Conservation (phyloP, 2,797 vertebrate species). For the Danio choprae region DNA sequence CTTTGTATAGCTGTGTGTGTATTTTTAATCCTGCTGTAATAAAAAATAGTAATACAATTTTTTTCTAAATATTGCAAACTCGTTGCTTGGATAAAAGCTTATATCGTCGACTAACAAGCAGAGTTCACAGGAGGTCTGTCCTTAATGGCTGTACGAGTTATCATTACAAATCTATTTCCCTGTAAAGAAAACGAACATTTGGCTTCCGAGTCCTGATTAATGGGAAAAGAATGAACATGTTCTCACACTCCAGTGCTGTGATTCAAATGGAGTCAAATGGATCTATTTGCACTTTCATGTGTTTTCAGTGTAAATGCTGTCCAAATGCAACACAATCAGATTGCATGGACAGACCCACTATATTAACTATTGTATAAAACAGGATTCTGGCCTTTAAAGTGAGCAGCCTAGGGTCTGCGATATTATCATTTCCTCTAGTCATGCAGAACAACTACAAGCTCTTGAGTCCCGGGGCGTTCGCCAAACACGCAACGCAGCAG, state of each 20-base stretch:
- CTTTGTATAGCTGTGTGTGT: no score
- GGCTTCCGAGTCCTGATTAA: no score
- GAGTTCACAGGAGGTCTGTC: no score
- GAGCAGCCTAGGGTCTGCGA: conserved; percentile 7
- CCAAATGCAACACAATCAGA: neutral
- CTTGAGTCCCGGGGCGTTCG: neutral
- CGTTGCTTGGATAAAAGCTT: no score
- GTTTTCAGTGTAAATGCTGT: neutral
- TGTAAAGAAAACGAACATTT: no score
- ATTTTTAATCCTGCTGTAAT: no score
- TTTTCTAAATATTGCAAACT: no score
- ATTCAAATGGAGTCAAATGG: neutral
- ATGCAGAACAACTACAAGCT: conserved; percentile 19
- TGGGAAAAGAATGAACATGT: no score
- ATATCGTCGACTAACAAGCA: no score
- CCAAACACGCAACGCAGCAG: neutral
- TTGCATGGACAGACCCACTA: neutral
- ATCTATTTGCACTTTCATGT: neutral
- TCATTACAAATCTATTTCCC: no score
- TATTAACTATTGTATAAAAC: neutral
- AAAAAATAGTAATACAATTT: no score
- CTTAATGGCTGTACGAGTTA: no score
- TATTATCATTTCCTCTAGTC: conserved; percentile 24
- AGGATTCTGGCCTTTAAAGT: neutral
- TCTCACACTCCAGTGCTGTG: neutral